phyloP scores from a whole-genome alignment of 2,113 vertebrate species.

The Polypterus senegalus region DNA sequence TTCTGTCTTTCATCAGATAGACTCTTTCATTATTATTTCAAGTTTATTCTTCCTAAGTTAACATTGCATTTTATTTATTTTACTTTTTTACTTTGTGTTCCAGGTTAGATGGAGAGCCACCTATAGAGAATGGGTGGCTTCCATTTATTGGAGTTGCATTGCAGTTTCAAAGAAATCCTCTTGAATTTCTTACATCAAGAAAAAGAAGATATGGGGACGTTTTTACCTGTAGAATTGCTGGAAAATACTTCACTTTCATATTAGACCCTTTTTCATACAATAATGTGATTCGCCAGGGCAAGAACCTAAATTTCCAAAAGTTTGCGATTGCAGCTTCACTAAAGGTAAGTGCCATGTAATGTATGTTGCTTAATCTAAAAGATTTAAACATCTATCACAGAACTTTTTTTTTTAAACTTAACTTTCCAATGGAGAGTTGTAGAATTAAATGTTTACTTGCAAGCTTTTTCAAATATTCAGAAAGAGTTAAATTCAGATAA shows the following conservation, averaged over 20 bases:
- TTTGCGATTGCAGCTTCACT: conserved; percentile 26
- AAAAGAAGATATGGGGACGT: conserved; percentile 24
- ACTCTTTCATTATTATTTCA: too few species aligned
- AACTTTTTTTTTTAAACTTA: too few species aligned
- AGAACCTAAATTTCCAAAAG: conserved; percentile 31
- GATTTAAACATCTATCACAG: too few species aligned
- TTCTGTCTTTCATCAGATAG: too few species aligned
- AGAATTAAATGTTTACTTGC: too few species aligned
- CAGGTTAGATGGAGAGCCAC: conserved; percentile 27
- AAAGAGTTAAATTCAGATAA: too few species aligned
- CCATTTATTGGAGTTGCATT: conserved; percentile 31
- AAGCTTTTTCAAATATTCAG: too few species aligned
- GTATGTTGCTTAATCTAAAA: too few species aligned
- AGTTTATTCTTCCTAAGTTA: too few species aligned
- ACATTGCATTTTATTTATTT: not conserved
- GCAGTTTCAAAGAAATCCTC: conserved; percentile 27
- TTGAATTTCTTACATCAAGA: conserved; percentile 24
- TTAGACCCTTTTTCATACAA: conserved; percentile 33
- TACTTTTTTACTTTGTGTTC: conserved; percentile 2
- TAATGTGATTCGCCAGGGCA: conserved; percentile 26
- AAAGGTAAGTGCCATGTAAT: conserved; percentile 18
- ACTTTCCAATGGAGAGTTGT: too few species aligned
- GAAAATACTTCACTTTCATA: conserved; percentile 33
- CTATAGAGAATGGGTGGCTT: conserved; percentile 29
- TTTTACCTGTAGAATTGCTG: conserved; percentile 33